Percentiles rank a stretch among this genome's conserved stretches.
phyloP scores from a whole-genome alignment of 2,113 vertebrate genomes.

The Marmota monax region DNA sequence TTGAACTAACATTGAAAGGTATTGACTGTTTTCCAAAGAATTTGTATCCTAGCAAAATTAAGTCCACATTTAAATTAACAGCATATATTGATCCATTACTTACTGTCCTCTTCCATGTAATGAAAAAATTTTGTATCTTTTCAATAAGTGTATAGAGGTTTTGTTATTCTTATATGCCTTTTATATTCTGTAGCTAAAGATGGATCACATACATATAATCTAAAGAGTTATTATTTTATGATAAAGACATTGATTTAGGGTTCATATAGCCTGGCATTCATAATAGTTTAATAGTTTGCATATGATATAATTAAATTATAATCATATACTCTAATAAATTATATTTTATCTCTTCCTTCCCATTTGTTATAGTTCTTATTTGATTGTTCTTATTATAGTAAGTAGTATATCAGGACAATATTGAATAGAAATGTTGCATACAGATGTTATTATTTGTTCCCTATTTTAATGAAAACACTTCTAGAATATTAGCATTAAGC shows the following conservation, averaged over 20 bases:
- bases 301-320: background rate
- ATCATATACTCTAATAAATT: background rate
- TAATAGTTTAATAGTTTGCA: background rate
- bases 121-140: background rate
- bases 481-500: background rate
- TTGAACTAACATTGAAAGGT: background rate
- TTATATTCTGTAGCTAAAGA: background rate
- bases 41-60: background rate
- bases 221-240: background rate
- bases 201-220: background rate
- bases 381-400: background rate
- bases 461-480: background rate
- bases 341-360: background rate
- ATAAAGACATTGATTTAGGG: background rate
- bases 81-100: background rate
- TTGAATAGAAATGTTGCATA: background rate
- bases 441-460: background rate
- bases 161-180: background rate
- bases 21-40: background rate
- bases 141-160: background rate
- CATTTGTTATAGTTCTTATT: background rate
- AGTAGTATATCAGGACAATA: background rate
- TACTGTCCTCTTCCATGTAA: background rate
- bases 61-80: background rate
- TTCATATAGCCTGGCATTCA: background rate